Base-by-base conservation (phyloP, 2,888 invertebrate species). In the Sesia bembeciformis region DNA sequence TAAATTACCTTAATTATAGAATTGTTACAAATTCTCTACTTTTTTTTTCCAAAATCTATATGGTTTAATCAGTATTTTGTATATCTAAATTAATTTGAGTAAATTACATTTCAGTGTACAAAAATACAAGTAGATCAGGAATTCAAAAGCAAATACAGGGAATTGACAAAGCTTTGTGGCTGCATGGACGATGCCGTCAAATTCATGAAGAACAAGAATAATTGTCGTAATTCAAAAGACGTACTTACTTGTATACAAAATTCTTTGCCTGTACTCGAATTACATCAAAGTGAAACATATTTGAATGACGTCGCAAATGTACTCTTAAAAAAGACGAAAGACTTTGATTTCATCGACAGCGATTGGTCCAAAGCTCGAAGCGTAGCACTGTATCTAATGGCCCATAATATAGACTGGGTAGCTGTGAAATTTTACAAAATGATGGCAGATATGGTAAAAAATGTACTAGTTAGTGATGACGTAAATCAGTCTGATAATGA, bases 281-380 rank as follows among this genome's bases (percentile, higher is more conserved):
- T 92, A 62, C 92, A 93, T 67, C 85, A 90, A 72, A 91, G 90
- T 73, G 82, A 91, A 49, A 71, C 68, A 40, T 87, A 91, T 64
- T 75, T 94, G 49, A 82, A 78, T 53, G 88, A 84, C 49, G 78
- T 90, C 50, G 68, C 79, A 4, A 77, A 84, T 51, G 71, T 86
- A 52, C 66, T 90, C 53, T 66, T 89, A 1, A 66, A 69, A 38
- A 81, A 76, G 56, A 67, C 73, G 3, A 80, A 74, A 59, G 70
- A 78, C 52, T 76, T 84, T 60, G 72, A 81, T 56, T 65, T 83
- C 53, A 71, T 70, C 54, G 83, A 84, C 4, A 68, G 57, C 40
- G 81, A 84, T 57, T 84, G 84, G 86, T 68, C 77, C 3, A 43
- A 68, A 3, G 76, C 76, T n/a, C 70, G 84, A 41, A 76, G 76